phyloP scores from a whole-genome alignment of 2,888 invertebrate genomes.

The Acronicta psi region DNA sequence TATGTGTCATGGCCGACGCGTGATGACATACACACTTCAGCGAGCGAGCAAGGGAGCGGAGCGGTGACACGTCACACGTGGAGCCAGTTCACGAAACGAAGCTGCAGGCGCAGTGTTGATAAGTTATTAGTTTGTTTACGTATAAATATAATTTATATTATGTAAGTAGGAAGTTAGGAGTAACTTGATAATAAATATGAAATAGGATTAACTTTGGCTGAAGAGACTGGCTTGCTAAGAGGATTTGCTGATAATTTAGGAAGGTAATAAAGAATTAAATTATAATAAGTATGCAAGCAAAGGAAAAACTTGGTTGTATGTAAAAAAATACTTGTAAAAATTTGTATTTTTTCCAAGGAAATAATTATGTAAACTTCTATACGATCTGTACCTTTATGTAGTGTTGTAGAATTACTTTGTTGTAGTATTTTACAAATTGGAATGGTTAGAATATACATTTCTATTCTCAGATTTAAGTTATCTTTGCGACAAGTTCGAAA shows the following conservation, averaged over 20 bases:
- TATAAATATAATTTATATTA: constrained; percentile 22
- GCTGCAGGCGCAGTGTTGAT: constrained; percentile 52
- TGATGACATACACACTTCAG: constrained; percentile 60
- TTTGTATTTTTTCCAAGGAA: too few species aligned
- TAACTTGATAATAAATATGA: background rate
- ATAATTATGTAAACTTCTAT: too few species aligned
- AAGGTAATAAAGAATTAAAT: too few species aligned
- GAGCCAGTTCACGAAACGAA: constrained; percentile 29
- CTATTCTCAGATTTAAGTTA: too few species aligned
- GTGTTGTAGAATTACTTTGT: too few species aligned
- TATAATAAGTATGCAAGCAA: too few species aligned
- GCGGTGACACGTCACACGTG: constrained; percentile 63
- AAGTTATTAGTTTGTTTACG: constrained; percentile 36
- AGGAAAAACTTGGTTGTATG: too few species aligned
- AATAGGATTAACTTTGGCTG: background rate
- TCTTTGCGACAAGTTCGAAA: background rate
- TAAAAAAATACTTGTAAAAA: too few species aligned
- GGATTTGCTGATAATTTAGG: background rate
- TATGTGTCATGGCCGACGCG: constrained; percentile 43
- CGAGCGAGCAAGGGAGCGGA: constrained; percentile 41
- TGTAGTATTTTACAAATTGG: too few species aligned
- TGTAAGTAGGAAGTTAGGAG: constrained; percentile 3
- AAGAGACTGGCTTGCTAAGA: too few species aligned
- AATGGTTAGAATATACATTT: too few species aligned
- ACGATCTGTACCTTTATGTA: too few species aligned